Percentiles rank a stretch among this genome's conserved stretches.
Conservation (phyloP, 2,888 invertebrate species). For the Latrodectus hesperus region DNA sequence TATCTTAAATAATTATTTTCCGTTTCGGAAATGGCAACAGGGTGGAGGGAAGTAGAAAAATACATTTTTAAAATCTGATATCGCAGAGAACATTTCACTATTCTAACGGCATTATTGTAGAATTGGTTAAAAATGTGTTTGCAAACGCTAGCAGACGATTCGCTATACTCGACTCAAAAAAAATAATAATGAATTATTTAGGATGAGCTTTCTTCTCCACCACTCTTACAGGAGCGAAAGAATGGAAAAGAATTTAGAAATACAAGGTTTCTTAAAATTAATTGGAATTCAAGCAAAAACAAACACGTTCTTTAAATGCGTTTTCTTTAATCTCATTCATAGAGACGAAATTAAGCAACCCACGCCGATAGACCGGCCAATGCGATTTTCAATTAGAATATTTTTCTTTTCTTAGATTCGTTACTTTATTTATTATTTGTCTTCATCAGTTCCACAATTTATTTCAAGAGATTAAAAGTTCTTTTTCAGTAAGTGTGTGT, state of each 20-base stretch:
- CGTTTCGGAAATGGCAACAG: not conserved
- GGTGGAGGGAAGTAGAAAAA: not conserved
- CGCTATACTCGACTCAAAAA: not conserved
- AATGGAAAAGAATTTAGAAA: conserved; percentile 29
- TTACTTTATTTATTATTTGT: too few species aligned
- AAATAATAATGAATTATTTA: conserved; percentile 63
- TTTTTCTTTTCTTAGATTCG: conserved; percentile 5
- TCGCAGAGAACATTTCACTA: not conserved
- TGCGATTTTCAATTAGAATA: conserved; percentile 60
- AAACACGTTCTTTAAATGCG: conserved; percentile 33
- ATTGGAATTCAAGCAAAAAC: conserved; percentile 53
- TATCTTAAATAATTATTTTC: conserved; percentile 54
- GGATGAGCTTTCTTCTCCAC: conserved; percentile 19
- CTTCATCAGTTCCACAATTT: conserved; percentile 14
- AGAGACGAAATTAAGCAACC: conserved; percentile 54
- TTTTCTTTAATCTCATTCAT: conserved; percentile 62
- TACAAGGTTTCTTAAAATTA: conserved; percentile 53
- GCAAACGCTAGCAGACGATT: conserved; percentile 24
- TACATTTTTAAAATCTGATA: not conserved
- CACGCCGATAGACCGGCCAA: conserved; percentile 21
- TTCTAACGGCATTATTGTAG: too few species aligned
- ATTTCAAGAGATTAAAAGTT: conserved; percentile 49
- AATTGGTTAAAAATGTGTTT: conserved; percentile 21
- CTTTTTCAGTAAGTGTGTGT: conserved; percentile 8
- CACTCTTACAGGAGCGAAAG: conserved; percentile 3